Base-by-base conservation (phyloP, 2,113 vertebrate genomes). In the Geococcyx californianus region DNA sequence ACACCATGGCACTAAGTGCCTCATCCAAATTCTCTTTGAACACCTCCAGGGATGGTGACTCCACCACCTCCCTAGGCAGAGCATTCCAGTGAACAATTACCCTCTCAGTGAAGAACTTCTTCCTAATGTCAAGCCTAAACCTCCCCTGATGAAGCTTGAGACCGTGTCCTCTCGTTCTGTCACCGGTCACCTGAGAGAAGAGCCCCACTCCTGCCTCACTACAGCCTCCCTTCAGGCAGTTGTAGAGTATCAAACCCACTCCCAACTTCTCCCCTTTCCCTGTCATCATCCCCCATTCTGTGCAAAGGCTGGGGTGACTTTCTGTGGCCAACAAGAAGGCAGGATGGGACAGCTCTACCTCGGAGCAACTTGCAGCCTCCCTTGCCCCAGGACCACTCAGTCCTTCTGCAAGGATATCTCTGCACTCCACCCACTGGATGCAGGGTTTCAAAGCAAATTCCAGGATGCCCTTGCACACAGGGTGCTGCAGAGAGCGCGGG, bases 401-500 rank as follows among this genome's bases (percentile, higher is more conserved):
- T 73, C 12, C 10, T 6, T 69, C 38, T 59, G 44, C 64, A 44
- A 49, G 47, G 9, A 31, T 38, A 1, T n/a, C 33, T 59, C 64
- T 56, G 6, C 25, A 47, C 16, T 62, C 33, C 56, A 74, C n/a
- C 51, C 76, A 62, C 4, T 45, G 79, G 9, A 40, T n/a, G 18
- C 18, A 54, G 23, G 16, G 9, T 21, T 75, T 89, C 11, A 63
- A 40, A 26, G 8, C 58, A 54, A 80, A 87, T 45, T 11, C 56
- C 60, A 44, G 29, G 45, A 13, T 5, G 75, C 42, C 42, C n/a
- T 82, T 34, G 62, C 45, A 42, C 56, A 21, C 3, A 7, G n/a
- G 21, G 12, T 44, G 54, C 49, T 40, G 63, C 68, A 54, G 47
- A 28, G 1, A 0, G 14, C 0, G 1, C 2, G 11, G 23, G 28